Evolutionary conservation across 2,113 vertebrate genomes (phyloP).

Genomic region (Muntiacus reevesi): DNA sequence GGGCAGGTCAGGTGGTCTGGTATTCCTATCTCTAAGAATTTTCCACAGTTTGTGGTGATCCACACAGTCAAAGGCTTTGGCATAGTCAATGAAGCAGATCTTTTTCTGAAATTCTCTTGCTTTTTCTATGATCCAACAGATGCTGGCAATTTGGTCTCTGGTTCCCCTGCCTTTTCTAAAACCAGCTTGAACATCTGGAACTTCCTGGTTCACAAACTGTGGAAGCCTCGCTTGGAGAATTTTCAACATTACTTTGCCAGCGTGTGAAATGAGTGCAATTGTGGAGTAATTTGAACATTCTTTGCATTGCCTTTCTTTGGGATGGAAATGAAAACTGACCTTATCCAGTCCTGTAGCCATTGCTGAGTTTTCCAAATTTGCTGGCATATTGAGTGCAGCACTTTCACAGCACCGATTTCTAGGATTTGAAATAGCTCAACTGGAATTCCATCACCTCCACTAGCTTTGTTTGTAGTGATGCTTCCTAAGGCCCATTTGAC

Average conservation of each 20-base stretch:
- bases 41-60: not conserved
- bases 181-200: not conserved
- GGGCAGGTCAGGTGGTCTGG: not conserved
- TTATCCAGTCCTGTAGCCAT: not conserved
- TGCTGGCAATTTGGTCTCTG: not conserved
- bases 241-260: not conserved
- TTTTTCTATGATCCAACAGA: not conserved
- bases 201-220: accelerated
- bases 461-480: not conserved
- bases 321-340: not conserved
- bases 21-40: not conserved
- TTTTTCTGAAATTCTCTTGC: not conserved
- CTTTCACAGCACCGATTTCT: not conserved
- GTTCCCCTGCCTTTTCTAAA: not conserved
- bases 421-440: not conserved
- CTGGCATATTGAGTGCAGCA: not conserved
- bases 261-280: not conserved
- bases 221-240: not conserved
- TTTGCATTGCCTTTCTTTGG: not conserved
- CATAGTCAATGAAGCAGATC: not conserved
- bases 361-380: not conserved
- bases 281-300: not conserved
- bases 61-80: not conserved
- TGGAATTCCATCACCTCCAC: not conserved
- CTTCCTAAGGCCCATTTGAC: not conserved